Evolutionary conservation across 1,140 invertebrate species (phyloP).

Genomic region (Leptopilina boulardi): DNA sequence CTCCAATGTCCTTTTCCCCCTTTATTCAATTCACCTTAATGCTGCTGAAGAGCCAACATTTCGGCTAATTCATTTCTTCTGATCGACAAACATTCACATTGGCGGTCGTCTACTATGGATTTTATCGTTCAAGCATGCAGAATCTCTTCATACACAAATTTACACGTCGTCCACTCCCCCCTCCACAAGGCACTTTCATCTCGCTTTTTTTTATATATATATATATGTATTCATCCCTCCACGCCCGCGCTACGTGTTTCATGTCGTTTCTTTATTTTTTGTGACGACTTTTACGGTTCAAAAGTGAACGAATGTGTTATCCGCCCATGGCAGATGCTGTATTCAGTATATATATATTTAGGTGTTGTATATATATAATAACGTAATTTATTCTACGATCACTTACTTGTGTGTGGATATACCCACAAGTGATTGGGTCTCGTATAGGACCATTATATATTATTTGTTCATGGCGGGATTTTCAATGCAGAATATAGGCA

Average conservation of each 20-base stretch:
- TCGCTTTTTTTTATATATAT: too few species aligned
- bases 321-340: slow-evolving; percentile 63
- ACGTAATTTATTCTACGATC: slow-evolving; percentile 65
- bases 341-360: too few species aligned
- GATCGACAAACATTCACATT: slow-evolving; percentile 61
- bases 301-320: slow-evolving; percentile 69
- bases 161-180: slow-evolving; percentile 52
- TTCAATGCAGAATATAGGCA: slow-evolving; percentile 56
- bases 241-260: slow-evolving; percentile 27
- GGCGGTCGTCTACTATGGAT: slow-evolving; percentile 55
- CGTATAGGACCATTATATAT: too few species aligned
- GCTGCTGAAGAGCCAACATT: slow-evolving; percentile 8
- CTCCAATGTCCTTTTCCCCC: slow-evolving; percentile 49
- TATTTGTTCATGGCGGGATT: slow-evolving; percentile 46
- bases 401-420: slow-evolving; percentile 50
- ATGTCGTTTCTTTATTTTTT: slow-evolving; percentile 38
- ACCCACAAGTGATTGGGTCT: not conserved
- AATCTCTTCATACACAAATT: slow-evolving; percentile 73
- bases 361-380: slow-evolving; percentile 53
- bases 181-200: too few species aligned
- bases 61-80: slow-evolving; percentile 72
- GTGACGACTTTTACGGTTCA: slow-evolving; percentile 50
- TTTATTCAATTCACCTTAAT: slow-evolving; percentile 40
- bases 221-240: not conserved
- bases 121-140: slow-evolving; percentile 66